Evolutionary conservation across 2,888 invertebrate genomes (phyloP), one percentile per base, ranked within the genome.

Genomic region (Synergus japonicus): DNA sequence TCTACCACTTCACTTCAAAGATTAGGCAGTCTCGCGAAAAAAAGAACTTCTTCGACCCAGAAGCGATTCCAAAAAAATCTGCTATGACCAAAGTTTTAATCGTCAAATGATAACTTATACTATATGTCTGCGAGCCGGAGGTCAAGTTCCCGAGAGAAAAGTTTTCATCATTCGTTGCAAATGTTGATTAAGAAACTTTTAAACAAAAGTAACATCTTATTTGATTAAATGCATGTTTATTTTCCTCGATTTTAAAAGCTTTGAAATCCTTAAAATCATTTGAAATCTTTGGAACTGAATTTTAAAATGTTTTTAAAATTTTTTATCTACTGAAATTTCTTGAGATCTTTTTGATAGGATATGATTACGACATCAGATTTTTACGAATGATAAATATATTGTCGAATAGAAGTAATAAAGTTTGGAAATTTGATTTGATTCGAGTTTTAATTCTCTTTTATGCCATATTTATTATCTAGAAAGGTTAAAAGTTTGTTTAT

Each of bases 41-140:
- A 69, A 10, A 69, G n/a, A 73, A 67, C 18, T 22, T 37, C 41
- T 54, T n/a, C 37, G 9, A 15, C 54, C 54, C 54, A 73, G n/a
- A 73, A 73, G 73, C 73, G n/a, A 54, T 37, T 73, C 4, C 10
- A 10, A 73, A 73, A 73, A 63, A 54, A 37, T 37, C 54, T 54
- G 37, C 54, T 73, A 41, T 54, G 73, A 73, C 54, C 54, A 73
- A 37, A 37, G 73, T 73, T 73, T 73, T n/a, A 73, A 73, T 73
- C 54, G 49, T 37, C 41, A n/a, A 54, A 54, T 54, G n/a, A 54
- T 54, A 44, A 44, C 18, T 43, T 10, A 44, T 18, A 2, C n/a
- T 66, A 43, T 4, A 13, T 46, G 13, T 44, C 18, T n/a, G 7
- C 41, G 37, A 43, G 41, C 37, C 73, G n/a, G 15, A 73, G 49